Evolutionary conservation across 2,113 vertebrate genomes (phyloP), one percentile per base, ranked within the genome.

Genomic region (Gambusia affinis): DNA sequence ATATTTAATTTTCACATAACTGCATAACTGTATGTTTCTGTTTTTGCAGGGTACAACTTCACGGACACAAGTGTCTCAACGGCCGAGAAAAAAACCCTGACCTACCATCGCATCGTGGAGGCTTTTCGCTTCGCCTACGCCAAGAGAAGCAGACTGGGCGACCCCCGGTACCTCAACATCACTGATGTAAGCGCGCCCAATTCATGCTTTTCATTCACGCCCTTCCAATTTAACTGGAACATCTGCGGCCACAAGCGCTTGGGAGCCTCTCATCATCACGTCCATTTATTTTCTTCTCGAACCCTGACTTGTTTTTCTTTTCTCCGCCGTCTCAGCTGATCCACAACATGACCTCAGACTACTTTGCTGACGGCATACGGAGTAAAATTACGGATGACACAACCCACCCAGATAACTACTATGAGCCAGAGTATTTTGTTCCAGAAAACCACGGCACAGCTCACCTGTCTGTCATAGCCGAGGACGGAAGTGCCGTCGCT

Each of bases 111-210:
- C 62, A 97, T 98, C 0, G 81, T 96, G 17, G 98, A 99, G 82
- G 96, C 98, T 12, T 99, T 99, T 84, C 96, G 97, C 12, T 99
- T 99, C 17, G 97, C 97, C 66, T 99, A 96, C 0, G 97, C 97
- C 81, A 98, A 98, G 93, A 96, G 98, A 84, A 98, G 96, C 84
- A 87, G 93, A 74, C 92, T 99, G 27, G 98, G 96, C 65, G 98
- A 99, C 87, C 98, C 98, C 1, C 95, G 92, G 12, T 99, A 96
- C 89, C 92, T 96, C 72, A 85, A 97, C 73, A 87, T 98, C 51
- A 95, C 95, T 3, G 94, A 95, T 90, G 98, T 99, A 93, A 94
- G 87, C 5, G 10, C 60, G 57, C 29, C 31, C 54, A 5, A 70
- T 67, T 22, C 42, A 31, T 44, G 2, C 33, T 67, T 28, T 33